Evolutionary conservation across 2,797 vertebrate genomes (phyloP), one percentile per base, ranked within the genome.

Genomic region (Lemur catta): DNA sequence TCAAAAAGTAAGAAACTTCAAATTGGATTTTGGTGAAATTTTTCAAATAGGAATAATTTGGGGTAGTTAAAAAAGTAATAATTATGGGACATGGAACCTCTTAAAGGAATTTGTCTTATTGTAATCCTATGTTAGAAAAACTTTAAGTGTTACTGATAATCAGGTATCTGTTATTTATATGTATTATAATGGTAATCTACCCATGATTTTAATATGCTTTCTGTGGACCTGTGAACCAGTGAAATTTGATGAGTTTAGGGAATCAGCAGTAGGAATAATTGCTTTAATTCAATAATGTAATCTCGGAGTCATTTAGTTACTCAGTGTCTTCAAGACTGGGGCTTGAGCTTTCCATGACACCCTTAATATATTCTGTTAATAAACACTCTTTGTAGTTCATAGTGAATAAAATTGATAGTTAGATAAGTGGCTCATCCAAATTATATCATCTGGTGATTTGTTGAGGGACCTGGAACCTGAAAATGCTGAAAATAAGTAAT

Each of bases 111-210:
- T 14, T 89, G 3, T 48, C 30, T 41, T 82, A 84, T 18, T 92
- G 46, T 85, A 78, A 90, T 75, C 24, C 65, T n/a, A 72, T 46
- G n/a, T 88, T 74, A 91, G 82, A 61, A 87, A 96, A 84, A 41
- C 8, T 0, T 38, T n/a, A 78, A 52, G 9, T 78, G 33, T 57
- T 35, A 11, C 48, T 89, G 38, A 85, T 78, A 90, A 52, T 55
- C 15, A 78, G 20, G 22, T 46, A n/a, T 46, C 55, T 90, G 71
- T 4, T 38, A 89, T 38, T 79, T 76, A 57, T 74, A 48, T 65
- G 7, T 65, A 38, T 82, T 81, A 52, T 59, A 75, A 43, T 69
- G 30, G 4, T 55, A 93, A 76, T 52, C 28, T 46, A 61, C 6
- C 24, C n/a, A 43, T 12, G 17, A 65, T 69, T 89, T 92, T 78